Conservation (phyloP, 2,797 vertebrate species). For the Macrochelys suwanniensis region DNA sequence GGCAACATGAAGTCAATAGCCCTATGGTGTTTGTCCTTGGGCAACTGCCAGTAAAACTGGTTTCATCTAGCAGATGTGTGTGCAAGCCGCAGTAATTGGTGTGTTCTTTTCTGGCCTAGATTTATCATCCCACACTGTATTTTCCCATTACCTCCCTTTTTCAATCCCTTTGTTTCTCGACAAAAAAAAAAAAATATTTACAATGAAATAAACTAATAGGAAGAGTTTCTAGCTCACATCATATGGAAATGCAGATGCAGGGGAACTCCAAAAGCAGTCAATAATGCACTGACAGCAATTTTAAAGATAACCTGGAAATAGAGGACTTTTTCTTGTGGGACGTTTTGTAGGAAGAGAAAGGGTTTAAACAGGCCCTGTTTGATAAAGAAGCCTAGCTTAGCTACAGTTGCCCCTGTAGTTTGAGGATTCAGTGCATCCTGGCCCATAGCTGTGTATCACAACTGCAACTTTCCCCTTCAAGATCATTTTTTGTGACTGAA, state of each 20-base stretch:
- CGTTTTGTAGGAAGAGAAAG: background rate
- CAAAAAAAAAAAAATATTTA: conserved; percentile 66
- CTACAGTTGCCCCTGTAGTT: conserved; percentile 16
- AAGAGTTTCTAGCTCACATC: conserved; percentile 1
- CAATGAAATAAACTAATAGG: conserved; percentile 60
- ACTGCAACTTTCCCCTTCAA: conserved; percentile 6
- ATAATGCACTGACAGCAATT: background rate
- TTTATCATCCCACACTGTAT: conserved; percentile 70
- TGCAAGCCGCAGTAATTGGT: conserved; percentile 68
- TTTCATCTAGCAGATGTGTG: conserved; percentile 75
- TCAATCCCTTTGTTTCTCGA: conserved; percentile 64
- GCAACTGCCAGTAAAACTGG: conserved; percentile 79
- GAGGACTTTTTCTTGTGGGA: background rate
- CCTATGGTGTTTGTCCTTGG: conserved; percentile 77
- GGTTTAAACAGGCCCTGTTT: background rate
- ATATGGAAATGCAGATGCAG: background rate
- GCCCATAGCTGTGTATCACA: background rate
- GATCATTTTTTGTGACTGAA: background rate
- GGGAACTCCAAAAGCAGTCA: background rate
- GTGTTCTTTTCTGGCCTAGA: conserved; percentile 67
- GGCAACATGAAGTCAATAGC: conserved; percentile 76
- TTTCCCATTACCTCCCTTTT: conserved; percentile 61
- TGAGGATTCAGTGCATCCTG: background rate
- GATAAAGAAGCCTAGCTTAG: conserved; percentile 4
- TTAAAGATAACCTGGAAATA: conserved; percentile 1